These are phyloP conservation scores for Imbricaverruca yamaguchii DNA, from an alignment of 2,888 invertebrate genomes.

Conservation along the genomic window DNA sequence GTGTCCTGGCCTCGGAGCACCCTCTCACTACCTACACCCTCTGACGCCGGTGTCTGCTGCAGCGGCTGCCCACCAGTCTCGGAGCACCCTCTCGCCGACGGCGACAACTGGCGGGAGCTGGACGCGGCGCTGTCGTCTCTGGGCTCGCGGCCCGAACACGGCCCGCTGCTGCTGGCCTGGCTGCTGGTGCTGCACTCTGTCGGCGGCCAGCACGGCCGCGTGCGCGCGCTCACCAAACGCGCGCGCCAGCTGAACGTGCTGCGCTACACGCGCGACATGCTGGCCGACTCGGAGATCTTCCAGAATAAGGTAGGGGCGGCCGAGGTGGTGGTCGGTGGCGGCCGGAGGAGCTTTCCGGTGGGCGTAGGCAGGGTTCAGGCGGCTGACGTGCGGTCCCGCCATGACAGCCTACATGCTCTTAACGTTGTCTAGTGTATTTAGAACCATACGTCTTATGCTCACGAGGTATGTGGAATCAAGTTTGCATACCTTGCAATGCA, in stretches of 20 bases:
- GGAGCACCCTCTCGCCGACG: background rate
- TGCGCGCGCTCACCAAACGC: background rate
- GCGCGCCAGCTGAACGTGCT: background rate
- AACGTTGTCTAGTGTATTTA: no score
- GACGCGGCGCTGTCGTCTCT: background rate
- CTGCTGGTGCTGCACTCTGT: background rate
- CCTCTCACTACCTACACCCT: no score
- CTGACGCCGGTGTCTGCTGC: background rate
- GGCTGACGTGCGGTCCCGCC: no score
- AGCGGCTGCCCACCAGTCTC: background rate
- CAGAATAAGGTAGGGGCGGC: conserved; percentile 45
- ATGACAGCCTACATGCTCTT: no score
- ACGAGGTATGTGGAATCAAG: no score
- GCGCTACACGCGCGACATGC: background rate
- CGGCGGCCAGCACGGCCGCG: background rate
- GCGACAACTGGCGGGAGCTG: background rate
- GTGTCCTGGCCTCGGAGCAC: no score
- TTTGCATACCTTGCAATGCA: no score
- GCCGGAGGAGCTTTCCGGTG: no score
- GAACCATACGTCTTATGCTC: no score
- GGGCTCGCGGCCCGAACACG: background rate
- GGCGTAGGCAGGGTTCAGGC: no score
- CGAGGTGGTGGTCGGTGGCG: no score
- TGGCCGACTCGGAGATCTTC: conserved; percentile 36
- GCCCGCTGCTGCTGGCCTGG: conserved; percentile 20